A percentile compares a stretch with the other conserved stretches of the same genome.
Conservation (phyloP, 2,113 vertebrate species). For the Hymenochirus boettgeri region DNA sequence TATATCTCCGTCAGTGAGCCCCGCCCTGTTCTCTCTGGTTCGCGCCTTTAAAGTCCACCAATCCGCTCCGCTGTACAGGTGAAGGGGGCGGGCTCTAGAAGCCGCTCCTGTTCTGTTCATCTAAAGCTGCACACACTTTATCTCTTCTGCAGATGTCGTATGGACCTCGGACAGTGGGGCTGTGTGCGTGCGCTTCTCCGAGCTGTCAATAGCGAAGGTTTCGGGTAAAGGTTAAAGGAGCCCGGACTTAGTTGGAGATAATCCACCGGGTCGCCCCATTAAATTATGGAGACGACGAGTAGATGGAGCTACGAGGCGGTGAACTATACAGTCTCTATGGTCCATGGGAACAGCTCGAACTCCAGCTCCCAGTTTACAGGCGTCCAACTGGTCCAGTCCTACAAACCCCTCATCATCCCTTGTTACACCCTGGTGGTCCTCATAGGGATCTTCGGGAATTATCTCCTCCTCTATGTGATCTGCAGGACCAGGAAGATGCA, state of each 20-base stretch:
- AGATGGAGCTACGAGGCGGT: background rate
- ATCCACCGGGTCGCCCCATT: background rate
- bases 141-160: no score
- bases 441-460: conserved; percentile 76
- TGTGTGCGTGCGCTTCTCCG: no score
- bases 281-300: conserved; percentile 36
- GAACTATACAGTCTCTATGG: conserved; percentile 56
- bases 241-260: background rate
- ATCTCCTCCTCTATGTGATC: conserved; percentile 79
- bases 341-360: conserved; percentile 60
- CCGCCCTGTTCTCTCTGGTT: no score
- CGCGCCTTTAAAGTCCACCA: no score
- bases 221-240: no score
- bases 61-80: no score
- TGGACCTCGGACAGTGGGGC: no score
- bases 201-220: no score
- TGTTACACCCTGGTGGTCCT: conserved; percentile 77
- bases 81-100: no score
- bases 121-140: no score
- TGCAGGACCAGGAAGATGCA: conserved; percentile 83
- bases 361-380: conserved; percentile 66
- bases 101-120: background rate
- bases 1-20: no score
- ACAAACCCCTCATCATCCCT: conserved; percentile 78
- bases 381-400: conserved; percentile 78